Evolutionary conservation across 2,888 invertebrate genomes (phyloP).

Genomic region (Ornithoptera alexandrae): DNA sequence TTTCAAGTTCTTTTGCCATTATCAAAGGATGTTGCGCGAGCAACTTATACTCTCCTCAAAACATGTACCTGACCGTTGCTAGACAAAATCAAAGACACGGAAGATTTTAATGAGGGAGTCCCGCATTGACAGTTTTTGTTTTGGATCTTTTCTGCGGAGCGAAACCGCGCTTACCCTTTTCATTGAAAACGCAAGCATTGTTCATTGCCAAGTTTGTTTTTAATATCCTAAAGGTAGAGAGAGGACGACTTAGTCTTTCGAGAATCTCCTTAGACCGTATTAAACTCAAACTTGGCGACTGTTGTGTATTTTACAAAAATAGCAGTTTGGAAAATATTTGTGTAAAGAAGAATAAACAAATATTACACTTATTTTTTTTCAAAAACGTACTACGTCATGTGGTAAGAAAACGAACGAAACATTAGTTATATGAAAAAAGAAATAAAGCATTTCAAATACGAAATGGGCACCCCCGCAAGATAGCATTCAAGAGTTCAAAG

Average conservation of each 20-base stretch:
- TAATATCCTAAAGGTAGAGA: not conserved
- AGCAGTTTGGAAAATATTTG: too few relatives aligned
- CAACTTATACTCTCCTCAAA: constrained; percentile 46
- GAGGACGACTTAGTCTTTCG: not conserved
- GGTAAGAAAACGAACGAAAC: not conserved
- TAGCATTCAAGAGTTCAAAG: constrained; percentile 69
- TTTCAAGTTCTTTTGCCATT: constrained; percentile 48
- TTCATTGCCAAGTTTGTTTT: constrained; percentile 24
- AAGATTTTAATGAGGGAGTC: constrained; percentile 77
- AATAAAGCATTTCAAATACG: constrained; percentile 31
- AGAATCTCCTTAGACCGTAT: not conserved
- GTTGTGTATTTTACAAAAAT: too few relatives aligned
- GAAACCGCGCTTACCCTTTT: constrained; percentile 36
- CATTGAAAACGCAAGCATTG: constrained; percentile 30
- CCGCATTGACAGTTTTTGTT: constrained; percentile 70
- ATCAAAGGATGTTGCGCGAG: constrained; percentile 54
- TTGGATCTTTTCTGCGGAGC: constrained; percentile 47
- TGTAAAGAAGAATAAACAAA: not conserved
- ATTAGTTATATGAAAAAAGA: not conserved
- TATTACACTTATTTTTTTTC: not conserved
- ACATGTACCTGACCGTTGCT: constrained; percentile 62
- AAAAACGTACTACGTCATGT: not conserved
- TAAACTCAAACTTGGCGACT: not conserved
- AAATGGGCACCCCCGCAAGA: constrained; percentile 50
- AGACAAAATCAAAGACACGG: constrained; percentile 75